Conservation (phyloP, 2,888 invertebrate genomes). For the Ephialtes manifestator region DNA sequence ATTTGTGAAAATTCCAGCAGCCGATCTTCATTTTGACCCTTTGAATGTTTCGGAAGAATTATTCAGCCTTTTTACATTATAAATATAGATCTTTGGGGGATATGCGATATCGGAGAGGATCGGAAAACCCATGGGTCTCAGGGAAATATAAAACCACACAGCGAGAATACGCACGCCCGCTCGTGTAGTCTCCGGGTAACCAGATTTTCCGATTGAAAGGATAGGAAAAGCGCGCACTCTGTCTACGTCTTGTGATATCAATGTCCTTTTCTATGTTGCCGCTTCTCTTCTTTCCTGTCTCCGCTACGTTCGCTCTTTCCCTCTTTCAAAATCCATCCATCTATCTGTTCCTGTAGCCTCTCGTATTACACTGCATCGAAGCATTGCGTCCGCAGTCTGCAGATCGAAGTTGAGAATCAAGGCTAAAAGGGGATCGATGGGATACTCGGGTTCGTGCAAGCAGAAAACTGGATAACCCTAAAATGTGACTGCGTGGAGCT, state of each 20-base stretch:
- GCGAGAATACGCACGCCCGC: constrained; percentile 50
- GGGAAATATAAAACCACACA: constrained; percentile 65
- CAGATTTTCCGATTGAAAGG: constrained; percentile 74
- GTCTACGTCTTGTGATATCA: constrained; percentile 71
- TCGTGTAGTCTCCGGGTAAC: constrained; percentile 68
- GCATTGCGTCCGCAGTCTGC: constrained; percentile 31
- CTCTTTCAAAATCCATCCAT: constrained; percentile 50
- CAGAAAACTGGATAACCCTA: constrained; percentile 70
- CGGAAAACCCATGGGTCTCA: constrained; percentile 35
- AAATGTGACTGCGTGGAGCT: constrained; percentile 64
- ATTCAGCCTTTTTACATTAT: constrained; percentile 41
- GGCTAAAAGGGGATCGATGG: constrained; percentile 47
- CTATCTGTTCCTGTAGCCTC: constrained; percentile 51
- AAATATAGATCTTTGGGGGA: constrained; percentile 50
- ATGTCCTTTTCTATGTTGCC: constrained; percentile 63
- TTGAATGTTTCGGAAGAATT: constrained; percentile 54
- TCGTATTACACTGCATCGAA: constrained; percentile 60
- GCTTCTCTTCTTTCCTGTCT: constrained; percentile 33
- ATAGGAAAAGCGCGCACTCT: constrained; percentile 72
- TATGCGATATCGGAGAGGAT: constrained; percentile 59
- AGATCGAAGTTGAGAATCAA: constrained; percentile 57
- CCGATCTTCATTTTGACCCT: neutral
- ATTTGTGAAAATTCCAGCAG: neutral
- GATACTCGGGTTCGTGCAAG: constrained; percentile 45
- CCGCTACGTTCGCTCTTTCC: constrained; percentile 49